Percentiles rank a stretch among this genome's conserved stretches.
phyloP scores from a whole-genome alignment of 2,888 invertebrate genomes.

The Nymphalis urticae region DNA sequence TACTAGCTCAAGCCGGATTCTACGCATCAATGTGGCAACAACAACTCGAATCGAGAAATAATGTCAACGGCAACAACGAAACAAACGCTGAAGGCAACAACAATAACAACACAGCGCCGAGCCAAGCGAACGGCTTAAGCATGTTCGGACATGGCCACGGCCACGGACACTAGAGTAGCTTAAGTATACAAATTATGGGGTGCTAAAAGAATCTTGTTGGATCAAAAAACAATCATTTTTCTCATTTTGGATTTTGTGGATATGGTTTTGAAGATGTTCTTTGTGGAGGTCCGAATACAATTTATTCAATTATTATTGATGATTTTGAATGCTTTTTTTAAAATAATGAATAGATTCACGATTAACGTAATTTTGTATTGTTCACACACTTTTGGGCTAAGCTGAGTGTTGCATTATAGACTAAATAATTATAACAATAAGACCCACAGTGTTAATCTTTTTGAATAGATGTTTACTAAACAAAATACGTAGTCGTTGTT shows the following conservation, averaged over 20 bases:
- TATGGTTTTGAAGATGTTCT: conserved; percentile 2
- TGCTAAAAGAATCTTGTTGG: conserved; percentile 17
- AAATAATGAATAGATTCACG: not conserved
- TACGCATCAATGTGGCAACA: conserved; percentile 97
- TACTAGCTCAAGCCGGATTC: conserved; percentile 85
- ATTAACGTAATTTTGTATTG: not conserved
- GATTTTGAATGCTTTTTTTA: conserved; percentile 5
- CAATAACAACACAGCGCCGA: conserved; percentile 38
- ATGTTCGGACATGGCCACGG: conserved; percentile 33
- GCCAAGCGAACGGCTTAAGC: conserved; percentile 42
- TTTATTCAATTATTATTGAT: not conserved
- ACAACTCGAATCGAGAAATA: conserved; percentile 85
- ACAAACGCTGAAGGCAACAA: conserved; percentile 46
- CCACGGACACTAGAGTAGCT: conserved; percentile 28
- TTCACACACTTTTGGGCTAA: not conserved
- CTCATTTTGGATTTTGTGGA: conserved; percentile 10
- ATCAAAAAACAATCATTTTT: conserved; percentile 10
- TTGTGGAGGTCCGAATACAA: not conserved
- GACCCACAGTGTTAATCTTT: conserved; percentile 3
- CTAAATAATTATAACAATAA: not conserved
- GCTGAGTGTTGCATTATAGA: not conserved
- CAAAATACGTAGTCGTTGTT: not conserved
- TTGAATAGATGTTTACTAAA: conserved; percentile 1
- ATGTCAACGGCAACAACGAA: conserved; percentile 44
- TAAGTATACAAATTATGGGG: conserved; percentile 15